Evolutionary conservation across 2,113 vertebrate species (phyloP).

Genomic region (Hepsetus odoe): DNA sequence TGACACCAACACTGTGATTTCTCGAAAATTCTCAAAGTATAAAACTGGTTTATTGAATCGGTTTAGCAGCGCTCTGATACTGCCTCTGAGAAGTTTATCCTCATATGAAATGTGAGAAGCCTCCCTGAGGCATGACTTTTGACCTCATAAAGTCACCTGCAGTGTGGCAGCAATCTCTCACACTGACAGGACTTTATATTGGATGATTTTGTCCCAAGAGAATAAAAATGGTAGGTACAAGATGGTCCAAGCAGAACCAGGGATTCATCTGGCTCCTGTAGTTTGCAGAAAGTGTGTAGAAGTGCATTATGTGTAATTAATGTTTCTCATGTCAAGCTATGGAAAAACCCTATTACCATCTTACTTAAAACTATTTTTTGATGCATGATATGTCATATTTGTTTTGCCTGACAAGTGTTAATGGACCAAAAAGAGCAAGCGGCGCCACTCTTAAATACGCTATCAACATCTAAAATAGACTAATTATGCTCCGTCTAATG

Average conservation of each 20-base stretch:
- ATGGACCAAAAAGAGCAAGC: too few species aligned
- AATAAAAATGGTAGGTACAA: constrained; percentile 2
- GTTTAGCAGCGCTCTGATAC: constrained; percentile 18
- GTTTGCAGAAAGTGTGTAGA: background rate
- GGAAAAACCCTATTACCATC: too few species aligned
- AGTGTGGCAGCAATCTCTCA: constrained; percentile 37
- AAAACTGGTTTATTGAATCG: constrained; percentile 29
- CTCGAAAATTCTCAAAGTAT: constrained; percentile 6
- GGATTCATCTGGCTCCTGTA: background rate
- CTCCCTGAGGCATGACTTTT: constrained; percentile 27
- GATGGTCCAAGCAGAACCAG: background rate
- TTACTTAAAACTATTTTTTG: too few species aligned
- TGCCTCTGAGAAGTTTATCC: constrained; percentile 31
- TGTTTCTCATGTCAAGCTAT: background rate
- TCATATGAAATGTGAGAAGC: constrained; percentile 15
- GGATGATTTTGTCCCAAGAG: constrained; percentile 15
- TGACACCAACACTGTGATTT: background rate
- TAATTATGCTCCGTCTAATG: too few species aligned
- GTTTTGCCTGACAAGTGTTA: too few species aligned
- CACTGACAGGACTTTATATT: constrained; percentile 36
- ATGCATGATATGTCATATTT: too few species aligned
- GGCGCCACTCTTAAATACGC: too few species aligned
- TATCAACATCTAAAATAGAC: too few species aligned
- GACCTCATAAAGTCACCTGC: constrained; percentile 40
- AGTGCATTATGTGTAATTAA: background rate